A percentile compares a stretch with the other conserved stretches of the same genome.
Evolutionary conservation across 2,797 vertebrate species (phyloP).

Genomic region (Gorsachius magnificus): DNA sequence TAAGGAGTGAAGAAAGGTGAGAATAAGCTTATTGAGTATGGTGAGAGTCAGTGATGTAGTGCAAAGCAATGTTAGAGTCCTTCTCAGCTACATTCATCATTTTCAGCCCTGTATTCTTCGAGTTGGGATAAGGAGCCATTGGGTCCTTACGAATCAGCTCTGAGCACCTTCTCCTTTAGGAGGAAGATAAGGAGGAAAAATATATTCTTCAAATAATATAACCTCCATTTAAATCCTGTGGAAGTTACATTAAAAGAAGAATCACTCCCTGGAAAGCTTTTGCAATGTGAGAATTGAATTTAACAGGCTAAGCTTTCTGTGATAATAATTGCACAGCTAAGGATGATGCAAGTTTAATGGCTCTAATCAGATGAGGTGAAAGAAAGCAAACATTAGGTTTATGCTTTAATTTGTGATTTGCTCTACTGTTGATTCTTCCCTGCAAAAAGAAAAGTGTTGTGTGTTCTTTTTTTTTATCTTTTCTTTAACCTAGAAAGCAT

Average conservation of each 20-base stretch:
- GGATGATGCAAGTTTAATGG: constrained; percentile 59
- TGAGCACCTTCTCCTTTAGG: background rate
- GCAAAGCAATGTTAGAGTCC: background rate
- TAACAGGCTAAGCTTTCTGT: background rate
- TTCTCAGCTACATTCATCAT: background rate
- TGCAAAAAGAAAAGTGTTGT: background rate
- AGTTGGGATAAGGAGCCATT: background rate
- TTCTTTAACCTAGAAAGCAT: background rate
- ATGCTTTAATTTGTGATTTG: constrained; percentile 40
- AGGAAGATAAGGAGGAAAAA: constrained; percentile 6
- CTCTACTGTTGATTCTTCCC: background rate
- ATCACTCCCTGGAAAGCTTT: constrained; percentile 11
- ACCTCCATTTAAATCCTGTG: background rate
- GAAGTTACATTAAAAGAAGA: constrained; percentile 21
- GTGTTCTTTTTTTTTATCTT: rapidly evolving
- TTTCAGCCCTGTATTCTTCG: background rate
- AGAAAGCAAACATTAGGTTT: constrained; percentile 56
- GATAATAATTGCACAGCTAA: constrained; percentile 52
- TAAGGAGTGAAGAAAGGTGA: background rate
- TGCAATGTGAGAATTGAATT: constrained; percentile 44
- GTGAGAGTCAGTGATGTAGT: background rate
- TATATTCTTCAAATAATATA: background rate
- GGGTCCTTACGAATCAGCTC: background rate
- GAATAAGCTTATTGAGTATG: background rate
- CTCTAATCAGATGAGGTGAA: constrained; percentile 58